A percentile compares a stretch with the other conserved stretches of the same genome.
Evolutionary conservation across 2,797 vertebrate genomes (phyloP).

Genomic region (Phataginus tetradactyla): DNA sequence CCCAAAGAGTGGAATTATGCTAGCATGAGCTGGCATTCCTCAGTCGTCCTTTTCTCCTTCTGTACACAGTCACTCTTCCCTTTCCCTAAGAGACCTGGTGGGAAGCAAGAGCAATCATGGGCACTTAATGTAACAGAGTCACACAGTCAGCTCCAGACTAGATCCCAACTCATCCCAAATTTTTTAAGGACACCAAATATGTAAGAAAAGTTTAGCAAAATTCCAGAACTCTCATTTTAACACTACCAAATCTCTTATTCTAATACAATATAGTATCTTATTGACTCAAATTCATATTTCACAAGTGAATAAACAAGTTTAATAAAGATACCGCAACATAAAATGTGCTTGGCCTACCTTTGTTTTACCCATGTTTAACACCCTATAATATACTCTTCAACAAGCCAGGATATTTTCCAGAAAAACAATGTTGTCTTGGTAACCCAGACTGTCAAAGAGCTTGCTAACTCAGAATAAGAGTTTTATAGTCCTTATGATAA

Average conservation of each 20-base stretch:
- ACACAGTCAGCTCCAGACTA: background rate
- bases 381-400: background rate
- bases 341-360: background rate
- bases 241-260: background rate
- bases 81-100: background rate
- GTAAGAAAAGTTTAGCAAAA: background rate
- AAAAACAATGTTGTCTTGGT: slow-evolving; percentile 1
- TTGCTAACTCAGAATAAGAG: background rate
- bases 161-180: background rate
- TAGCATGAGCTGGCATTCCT: background rate
- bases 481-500: background rate
- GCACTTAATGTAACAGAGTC: background rate
- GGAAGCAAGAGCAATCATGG: background rate
- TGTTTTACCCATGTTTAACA: slow-evolving; percentile 23
- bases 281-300: background rate
- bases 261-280: background rate
- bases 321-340: background rate
- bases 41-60: background rate
- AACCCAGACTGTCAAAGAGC: background rate
- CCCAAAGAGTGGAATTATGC: background rate
- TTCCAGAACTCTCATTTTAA: slow-evolving; percentile 7
- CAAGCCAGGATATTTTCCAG: background rate
- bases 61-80: no score
- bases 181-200: background rate
- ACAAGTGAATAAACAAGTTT: background rate